These are phyloP conservation scores for Leuciscus waleckii DNA, from an alignment of 2,797 vertebrate genomes.

Conservation along the genomic window DNA sequence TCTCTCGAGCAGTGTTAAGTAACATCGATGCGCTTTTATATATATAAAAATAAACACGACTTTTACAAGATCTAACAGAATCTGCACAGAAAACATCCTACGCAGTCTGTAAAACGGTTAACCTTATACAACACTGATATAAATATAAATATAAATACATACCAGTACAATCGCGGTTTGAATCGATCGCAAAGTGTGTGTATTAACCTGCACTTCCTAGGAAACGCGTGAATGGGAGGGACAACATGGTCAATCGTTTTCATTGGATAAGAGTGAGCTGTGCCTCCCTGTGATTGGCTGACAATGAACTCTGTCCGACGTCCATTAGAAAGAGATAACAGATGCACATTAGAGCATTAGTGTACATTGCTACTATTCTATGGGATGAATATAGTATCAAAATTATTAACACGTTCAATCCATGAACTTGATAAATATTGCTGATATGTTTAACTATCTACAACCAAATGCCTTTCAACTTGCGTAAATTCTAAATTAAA, in stretches of 20 bases:
- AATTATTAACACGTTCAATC: too few relatives aligned
- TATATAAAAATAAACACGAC: background rate
- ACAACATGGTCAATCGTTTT: background rate
- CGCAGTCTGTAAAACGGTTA: background rate
- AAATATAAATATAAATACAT: background rate
- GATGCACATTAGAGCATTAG: background rate
- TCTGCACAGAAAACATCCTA: background rate
- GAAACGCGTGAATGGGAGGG: constrained; percentile 42
- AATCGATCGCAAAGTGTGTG: background rate
- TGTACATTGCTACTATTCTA: background rate
- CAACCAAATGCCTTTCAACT: too few relatives aligned
- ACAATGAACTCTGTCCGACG: background rate
- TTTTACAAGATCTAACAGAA: background rate
- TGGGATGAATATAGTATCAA: too few relatives aligned
- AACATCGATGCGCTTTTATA: background rate
- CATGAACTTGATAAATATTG: too few relatives aligned
- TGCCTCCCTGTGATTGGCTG: constrained; percentile 34
- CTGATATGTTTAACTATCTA: too few relatives aligned
- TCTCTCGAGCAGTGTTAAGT: background rate
- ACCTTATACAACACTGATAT: background rate
- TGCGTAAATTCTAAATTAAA: too few relatives aligned
- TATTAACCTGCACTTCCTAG: constrained; percentile 22
- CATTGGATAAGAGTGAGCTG: constrained; percentile 2
- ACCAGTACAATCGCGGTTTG: background rate
- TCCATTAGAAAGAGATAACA: background rate